Evolutionary conservation across 2,113 vertebrate genomes (phyloP).

Genomic region (Sinocyclocheilus rhinocerous): DNA sequence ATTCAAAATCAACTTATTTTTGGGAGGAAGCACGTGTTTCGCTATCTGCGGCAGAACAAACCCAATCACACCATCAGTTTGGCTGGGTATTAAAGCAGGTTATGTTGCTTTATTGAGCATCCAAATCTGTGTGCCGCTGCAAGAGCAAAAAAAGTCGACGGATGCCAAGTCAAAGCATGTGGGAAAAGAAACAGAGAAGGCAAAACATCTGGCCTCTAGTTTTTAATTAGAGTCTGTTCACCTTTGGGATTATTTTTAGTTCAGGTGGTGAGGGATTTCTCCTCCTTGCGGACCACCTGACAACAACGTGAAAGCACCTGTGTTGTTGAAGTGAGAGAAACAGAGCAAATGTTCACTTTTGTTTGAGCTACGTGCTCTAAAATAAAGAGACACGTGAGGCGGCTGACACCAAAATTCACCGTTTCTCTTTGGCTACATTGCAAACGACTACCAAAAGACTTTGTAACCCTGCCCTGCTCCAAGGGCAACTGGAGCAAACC

Average conservation of each 20-base stretch:
- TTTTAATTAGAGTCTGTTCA: constrained; percentile 75
- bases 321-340: constrained; percentile 17
- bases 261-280: constrained; percentile 59
- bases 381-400: not conserved
- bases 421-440: not conserved
- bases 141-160: constrained; percentile 61
- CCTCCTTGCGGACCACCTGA: constrained; percentile 66
- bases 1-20: constrained; percentile 41
- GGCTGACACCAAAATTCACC: not conserved
- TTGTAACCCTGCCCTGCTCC: constrained; percentile 37
- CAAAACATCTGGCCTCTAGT: constrained; percentile 77
- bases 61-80: constrained; percentile 65
- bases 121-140: constrained; percentile 73
- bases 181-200: constrained; percentile 69
- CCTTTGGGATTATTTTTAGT: constrained; percentile 72
- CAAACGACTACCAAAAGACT: too few species aligned
- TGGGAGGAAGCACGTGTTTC: not conserved
- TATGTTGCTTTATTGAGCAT: constrained; percentile 74
- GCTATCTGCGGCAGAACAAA: constrained; percentile 48
- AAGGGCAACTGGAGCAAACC: constrained; percentile 42
- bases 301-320: constrained; percentile 60
- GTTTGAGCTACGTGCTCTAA: constrained; percentile 6
- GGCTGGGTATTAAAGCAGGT: constrained; percentile 71
- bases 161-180: constrained; percentile 70
- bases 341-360: constrained; percentile 39